phyloP scores from a whole-genome alignment of 2,888 invertebrate genomes.

The Lutraria lutraria region DNA sequence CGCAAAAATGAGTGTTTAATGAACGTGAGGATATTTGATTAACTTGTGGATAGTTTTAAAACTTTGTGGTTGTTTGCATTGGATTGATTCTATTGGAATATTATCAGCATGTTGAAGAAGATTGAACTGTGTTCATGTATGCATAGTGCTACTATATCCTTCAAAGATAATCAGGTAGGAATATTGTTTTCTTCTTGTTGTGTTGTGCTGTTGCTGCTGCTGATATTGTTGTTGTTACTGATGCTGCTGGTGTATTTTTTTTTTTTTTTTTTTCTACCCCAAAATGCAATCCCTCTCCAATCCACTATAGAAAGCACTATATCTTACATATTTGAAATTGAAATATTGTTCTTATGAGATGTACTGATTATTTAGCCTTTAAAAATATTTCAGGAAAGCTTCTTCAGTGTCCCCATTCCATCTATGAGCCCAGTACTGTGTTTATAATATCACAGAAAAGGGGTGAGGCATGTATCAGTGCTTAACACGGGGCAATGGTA shows the following conservation, averaged over 20 bases:
- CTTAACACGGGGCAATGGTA: no score
- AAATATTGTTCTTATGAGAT: no score
- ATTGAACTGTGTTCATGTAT: slow-evolving; percentile 50
- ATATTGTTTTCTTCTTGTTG: no score
- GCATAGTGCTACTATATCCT: slow-evolving; percentile 32
- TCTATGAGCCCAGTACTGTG: no score
- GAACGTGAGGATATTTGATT: neutral
- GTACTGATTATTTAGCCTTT: no score
- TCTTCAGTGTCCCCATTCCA: no score
- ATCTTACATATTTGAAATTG: no score
- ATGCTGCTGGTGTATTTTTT: neutral
- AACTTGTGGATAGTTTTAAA: neutral
- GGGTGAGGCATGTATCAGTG: no score
- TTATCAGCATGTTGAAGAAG: slow-evolving; percentile 28
- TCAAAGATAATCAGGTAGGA: slow-evolving; percentile 36
- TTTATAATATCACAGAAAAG: no score
- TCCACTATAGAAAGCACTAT: no score
- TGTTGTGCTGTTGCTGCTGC: neutral
- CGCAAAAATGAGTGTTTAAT: neutral
- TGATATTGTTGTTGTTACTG: neutral
- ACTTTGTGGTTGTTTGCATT: neutral
- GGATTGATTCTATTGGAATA: neutral
- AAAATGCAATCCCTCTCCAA: no score
- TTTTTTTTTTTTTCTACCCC: neutral
- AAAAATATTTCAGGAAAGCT: no score